Evolutionary conservation across 1,140 invertebrate genomes (phyloP), one percentile per base, ranked within the genome.

Genomic region (Metaphire vulgaris): DNA sequence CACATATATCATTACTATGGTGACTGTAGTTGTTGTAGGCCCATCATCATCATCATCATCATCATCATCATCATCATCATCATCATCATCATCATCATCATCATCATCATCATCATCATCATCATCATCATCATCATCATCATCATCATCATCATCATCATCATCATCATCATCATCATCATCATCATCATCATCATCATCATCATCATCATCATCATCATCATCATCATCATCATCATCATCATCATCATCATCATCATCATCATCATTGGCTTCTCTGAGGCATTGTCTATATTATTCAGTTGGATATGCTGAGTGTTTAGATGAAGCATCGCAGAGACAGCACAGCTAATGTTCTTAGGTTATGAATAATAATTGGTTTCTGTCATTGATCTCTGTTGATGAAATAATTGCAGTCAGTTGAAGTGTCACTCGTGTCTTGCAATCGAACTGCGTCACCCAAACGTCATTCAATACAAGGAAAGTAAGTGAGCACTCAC

Each of bases 11-110:
- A n/a, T n/a, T n/a, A n/a, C n/a, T n/a, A n/a, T n/a, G n/a, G n/a
- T n/a, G n/a, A n/a, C n/a, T n/a, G n/a, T n/a, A n/a, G n/a, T n/a
- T n/a, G n/a, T n/a, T n/a, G n/a, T n/a, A n/a, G n/a, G n/a, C n/a
- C n/a, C n/a, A n/a, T n/a, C n/a, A 65, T 65, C 64, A 65, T 65
- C 64, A 65, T 65, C 64, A 65, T 65, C 15, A 65, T 65, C 15
- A 65, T 65, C 64, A 65, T 65, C 64, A 65, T 65, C 64, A 65
- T 65, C 64, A 65, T 65, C 64, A 65, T 65, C 64, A 65, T 65
- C 64, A 65, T 65, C 64, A 65, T 65, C 64, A 65, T 65, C 64
- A 65, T 65, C 64, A 65, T 65, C 64, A 65, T 65, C 64, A 65
- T 65, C 64, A 65, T 65, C 64, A 65, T 65, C 64, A 65, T 65